phyloP scores from a whole-genome alignment of 1,140 invertebrate genomes.

The Orussus abietinus region DNA sequence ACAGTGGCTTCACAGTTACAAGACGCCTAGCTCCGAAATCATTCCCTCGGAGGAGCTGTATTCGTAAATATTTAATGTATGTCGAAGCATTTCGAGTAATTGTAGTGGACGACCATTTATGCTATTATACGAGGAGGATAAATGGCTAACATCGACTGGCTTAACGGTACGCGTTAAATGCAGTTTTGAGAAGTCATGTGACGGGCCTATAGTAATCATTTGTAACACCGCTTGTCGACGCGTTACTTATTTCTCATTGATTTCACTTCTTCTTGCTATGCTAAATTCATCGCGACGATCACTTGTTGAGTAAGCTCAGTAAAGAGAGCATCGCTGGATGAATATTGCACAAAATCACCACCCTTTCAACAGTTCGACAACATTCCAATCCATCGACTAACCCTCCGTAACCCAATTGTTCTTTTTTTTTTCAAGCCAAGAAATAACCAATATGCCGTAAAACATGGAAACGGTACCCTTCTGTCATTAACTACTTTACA shows the following conservation, averaged over 20 bases:
- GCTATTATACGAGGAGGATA: constrained; percentile 45
- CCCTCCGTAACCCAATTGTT: too few relatives aligned
- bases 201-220: constrained; percentile 2
- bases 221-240: too few relatives aligned
- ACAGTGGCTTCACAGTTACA: too few relatives aligned
- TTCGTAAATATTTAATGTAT: constrained; percentile 33
- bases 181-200: constrained; percentile 22
- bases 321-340: neutral
- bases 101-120: constrained; percentile 47
- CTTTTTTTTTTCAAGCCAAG: too few relatives aligned
- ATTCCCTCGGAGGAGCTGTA: constrained; percentile 20
- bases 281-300: neutral
- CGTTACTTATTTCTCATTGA: neutral
- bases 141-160: constrained; percentile 49
- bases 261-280: neutral
- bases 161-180: constrained; percentile 39
- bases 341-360: neutral
- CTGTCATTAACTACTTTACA: too few relatives aligned
- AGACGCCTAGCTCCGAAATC: too few relatives aligned
- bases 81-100: constrained; percentile 44
- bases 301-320: neutral
- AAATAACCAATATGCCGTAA: too few relatives aligned
- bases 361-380: too few relatives aligned
- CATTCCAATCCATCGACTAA: too few relatives aligned
- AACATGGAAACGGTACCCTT: too few relatives aligned